Conservation (phyloP, 2,113 vertebrate genomes). For the Dasyurus viverrinus region DNA sequence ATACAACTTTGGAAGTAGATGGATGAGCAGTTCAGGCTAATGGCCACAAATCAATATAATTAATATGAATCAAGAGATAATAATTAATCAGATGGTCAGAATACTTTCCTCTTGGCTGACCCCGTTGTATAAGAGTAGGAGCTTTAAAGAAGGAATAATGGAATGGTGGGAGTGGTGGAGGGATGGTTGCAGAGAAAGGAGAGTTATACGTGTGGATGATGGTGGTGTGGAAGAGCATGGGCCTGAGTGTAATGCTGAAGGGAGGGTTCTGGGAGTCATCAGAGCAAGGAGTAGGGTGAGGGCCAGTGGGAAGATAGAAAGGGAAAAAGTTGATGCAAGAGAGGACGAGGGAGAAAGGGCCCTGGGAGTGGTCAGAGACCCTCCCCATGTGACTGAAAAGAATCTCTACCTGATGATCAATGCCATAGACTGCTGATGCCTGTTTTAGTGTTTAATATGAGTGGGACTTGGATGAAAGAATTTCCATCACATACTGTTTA, state of each 20-base stretch:
- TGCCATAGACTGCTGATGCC: background rate
- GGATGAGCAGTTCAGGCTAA: background rate
- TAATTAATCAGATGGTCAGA: background rate
- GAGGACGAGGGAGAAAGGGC: background rate
- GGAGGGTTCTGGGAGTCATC: background rate
- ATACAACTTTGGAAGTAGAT: background rate
- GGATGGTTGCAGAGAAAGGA: background rate
- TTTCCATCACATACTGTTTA: background rate
- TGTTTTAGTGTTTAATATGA: background rate
- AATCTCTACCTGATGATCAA: background rate
- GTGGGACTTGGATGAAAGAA: background rate
- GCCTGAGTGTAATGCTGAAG: background rate
- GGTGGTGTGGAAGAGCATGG: background rate
- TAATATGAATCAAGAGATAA: background rate
- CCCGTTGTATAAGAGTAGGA: background rate
- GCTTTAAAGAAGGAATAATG: background rate
- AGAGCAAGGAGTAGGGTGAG: background rate
- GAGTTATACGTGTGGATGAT: background rate
- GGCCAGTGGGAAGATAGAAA: background rate
- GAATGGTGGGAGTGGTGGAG: background rate
- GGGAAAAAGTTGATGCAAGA: background rate
- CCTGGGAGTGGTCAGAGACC: background rate
- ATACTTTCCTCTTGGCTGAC: background rate
- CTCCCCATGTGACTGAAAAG: background rate
- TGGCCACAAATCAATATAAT: background rate